Evolutionary conservation across 2,888 invertebrate genomes (phyloP).

Genomic region (Oligia latruncula): DNA sequence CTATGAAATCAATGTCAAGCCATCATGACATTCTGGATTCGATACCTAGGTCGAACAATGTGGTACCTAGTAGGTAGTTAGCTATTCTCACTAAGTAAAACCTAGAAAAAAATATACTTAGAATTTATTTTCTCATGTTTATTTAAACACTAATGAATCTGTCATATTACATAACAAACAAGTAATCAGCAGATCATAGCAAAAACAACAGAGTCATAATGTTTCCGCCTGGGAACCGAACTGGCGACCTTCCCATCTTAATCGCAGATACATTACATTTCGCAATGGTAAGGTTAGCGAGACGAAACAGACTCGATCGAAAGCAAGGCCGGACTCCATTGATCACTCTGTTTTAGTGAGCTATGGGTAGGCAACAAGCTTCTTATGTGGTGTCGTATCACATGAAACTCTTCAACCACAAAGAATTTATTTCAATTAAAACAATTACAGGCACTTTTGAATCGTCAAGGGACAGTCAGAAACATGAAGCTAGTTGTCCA

Average conservation of each 20-base stretch:
- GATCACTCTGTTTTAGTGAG: slow-evolving; percentile 30
- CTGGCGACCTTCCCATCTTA: slow-evolving; percentile 68
- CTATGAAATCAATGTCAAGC: not conserved
- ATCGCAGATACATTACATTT: slow-evolving; percentile 66
- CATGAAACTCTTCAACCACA: not conserved
- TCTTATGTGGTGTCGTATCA: not conserved
- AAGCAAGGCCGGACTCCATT: slow-evolving; percentile 61
- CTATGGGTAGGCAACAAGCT: not conserved
- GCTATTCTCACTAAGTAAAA: not conserved
- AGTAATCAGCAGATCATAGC: slow-evolving; percentile 28
- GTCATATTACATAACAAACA: slow-evolving; percentile 39
- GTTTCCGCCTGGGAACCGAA: slow-evolving; percentile 70
- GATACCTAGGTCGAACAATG: not conserved
- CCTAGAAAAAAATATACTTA: not conserved
- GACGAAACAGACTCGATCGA: slow-evolving; percentile 53
- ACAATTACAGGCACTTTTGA: too few species aligned
- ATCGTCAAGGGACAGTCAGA: too few species aligned
- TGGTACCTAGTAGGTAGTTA: not conserved
- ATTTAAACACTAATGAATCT: slow-evolving; percentile 28
- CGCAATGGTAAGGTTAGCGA: slow-evolving; percentile 64
- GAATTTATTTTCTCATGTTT: slow-evolving; percentile 31
- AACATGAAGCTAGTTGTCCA: too few species aligned
- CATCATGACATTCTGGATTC: not conserved
- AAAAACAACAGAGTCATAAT: slow-evolving; percentile 49
- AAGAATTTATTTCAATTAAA: not conserved